phyloP scores from a whole-genome alignment of 2,113 vertebrate species.

The Picathartes gymnocephalus region DNA sequence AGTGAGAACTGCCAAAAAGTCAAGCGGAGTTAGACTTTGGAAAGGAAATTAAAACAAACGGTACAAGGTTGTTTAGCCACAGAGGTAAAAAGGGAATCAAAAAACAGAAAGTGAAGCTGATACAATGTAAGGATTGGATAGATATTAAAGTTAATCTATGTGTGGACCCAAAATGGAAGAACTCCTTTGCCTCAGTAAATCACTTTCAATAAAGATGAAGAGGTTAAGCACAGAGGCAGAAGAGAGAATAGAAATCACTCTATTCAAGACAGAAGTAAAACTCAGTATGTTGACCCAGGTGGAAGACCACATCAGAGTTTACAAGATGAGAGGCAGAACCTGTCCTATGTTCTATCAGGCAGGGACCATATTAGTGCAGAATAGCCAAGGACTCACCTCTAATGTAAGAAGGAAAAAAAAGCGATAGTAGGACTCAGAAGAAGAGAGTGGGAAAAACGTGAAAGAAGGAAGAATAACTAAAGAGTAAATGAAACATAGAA shows the following conservation, averaged over 20 bases:
- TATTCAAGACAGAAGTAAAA: background rate
- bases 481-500: background rate
- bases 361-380: background rate
- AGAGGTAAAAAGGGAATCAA: constrained; percentile 1
- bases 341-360: background rate
- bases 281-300: background rate
- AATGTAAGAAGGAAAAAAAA: background rate
- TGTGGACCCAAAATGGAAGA: background rate
- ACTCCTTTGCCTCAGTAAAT: background rate
- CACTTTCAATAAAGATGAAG: background rate
- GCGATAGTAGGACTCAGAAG: background rate
- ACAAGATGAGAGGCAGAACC: background rate
- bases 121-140: background rate
- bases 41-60: constrained; percentile 50
- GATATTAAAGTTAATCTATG: background rate
- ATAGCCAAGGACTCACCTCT: background rate
- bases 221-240: background rate
- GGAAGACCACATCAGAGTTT: background rate
- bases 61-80: constrained; percentile 7
- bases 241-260: background rate
- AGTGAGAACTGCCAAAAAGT: constrained; percentile 23
- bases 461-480: background rate
- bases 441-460: background rate
- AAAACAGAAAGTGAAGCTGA: background rate
- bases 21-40: constrained; percentile 13